Evolutionary conservation across 2,113 vertebrate genomes (phyloP).

Genomic region (Lepisosteus oculatus): DNA sequence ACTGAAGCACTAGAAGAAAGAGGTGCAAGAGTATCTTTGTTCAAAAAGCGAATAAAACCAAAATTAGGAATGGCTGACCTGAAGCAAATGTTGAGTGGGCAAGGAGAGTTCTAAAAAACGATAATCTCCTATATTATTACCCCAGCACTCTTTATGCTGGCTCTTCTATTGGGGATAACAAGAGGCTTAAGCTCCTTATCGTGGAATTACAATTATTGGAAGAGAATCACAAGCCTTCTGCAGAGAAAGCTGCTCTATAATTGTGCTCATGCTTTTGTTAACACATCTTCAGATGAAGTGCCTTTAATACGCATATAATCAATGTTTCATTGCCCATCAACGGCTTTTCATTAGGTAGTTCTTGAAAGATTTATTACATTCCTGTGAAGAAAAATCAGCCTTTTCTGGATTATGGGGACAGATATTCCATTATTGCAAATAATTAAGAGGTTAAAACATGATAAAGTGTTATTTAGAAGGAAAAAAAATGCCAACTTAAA

Average conservation of each 20-base stretch:
- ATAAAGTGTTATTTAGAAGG: constrained; percentile 18
- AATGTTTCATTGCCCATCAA: constrained; percentile 47
- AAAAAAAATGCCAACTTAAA: background rate
- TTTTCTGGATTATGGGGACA: constrained; percentile 25
- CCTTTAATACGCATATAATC: constrained; percentile 50
- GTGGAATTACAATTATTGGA: constrained; percentile 60
- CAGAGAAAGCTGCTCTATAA: constrained; percentile 30
- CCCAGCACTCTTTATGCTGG: constrained; percentile 54
- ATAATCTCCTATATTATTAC: constrained; percentile 63
- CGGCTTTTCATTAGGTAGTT: constrained; percentile 41
- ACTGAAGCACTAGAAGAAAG: constrained; percentile 38
- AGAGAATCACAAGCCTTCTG: constrained; percentile 30
- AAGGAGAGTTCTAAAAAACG: constrained; percentile 42
- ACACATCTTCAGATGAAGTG: constrained; percentile 46
- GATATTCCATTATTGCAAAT: constrained; percentile 19
- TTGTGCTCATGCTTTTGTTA: constrained; percentile 31
- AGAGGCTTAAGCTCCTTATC: constrained; percentile 62
- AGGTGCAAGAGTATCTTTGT: constrained; percentile 52
- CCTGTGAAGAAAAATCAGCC: constrained; percentile 29
- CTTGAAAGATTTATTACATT: constrained; percentile 38
- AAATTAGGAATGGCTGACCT: constrained; percentile 68
- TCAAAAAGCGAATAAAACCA: constrained; percentile 40
- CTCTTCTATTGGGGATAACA: constrained; percentile 40
- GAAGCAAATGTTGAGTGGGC: constrained; percentile 55
- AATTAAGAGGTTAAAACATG: constrained; percentile 18